Conservation (phyloP, 2,797 vertebrate genomes). For the Notolabrus celidotus region DNA sequence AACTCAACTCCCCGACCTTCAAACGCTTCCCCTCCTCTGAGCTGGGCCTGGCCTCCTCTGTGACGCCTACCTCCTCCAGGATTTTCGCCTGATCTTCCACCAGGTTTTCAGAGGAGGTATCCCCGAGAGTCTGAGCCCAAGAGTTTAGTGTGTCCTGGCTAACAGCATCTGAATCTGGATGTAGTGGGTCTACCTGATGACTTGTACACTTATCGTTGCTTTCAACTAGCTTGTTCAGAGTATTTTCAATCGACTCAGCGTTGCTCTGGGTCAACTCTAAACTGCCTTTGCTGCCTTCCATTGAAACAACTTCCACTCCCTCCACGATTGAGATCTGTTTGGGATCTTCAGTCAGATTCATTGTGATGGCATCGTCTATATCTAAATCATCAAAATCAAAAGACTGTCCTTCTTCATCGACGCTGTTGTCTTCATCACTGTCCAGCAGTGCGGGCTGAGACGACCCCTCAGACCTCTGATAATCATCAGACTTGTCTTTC, state of each 20-base stretch:
- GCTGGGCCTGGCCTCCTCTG: not conserved
- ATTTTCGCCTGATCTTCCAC: not conserved
- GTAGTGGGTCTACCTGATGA: not conserved
- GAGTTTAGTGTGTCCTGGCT: conserved; percentile 9
- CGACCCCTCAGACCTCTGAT: not conserved
- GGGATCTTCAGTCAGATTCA: not conserved
- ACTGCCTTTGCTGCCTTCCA: conserved; percentile 20
- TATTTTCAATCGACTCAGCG: conserved; percentile 3
- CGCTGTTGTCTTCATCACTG: conserved; percentile 46
- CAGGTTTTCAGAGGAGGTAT: not conserved
- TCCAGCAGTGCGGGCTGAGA: conserved; percentile 8
- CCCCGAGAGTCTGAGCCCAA: conserved; percentile 2
- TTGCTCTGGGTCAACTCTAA: conserved; percentile 13
- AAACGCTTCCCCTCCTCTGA: conserved; percentile 5
- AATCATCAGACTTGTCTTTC: conserved; percentile 29
- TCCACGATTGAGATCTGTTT: conserved; percentile 39
- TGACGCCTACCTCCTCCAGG: not conserved
- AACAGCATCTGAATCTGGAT: not conserved
- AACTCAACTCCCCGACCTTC: not conserved
- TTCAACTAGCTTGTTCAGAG: conserved; percentile 1
- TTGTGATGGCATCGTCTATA: conserved; percentile 53
- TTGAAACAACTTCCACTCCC: conserved; percentile 36
- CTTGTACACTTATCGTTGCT: not conserved
- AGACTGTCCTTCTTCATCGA: conserved; percentile 74
- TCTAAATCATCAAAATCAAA: conserved; percentile 79